A percentile compares a stretch with the other conserved stretches of the same genome.
Conservation (phyloP, 2,113 vertebrate species). For the Mobula birostris region DNA sequence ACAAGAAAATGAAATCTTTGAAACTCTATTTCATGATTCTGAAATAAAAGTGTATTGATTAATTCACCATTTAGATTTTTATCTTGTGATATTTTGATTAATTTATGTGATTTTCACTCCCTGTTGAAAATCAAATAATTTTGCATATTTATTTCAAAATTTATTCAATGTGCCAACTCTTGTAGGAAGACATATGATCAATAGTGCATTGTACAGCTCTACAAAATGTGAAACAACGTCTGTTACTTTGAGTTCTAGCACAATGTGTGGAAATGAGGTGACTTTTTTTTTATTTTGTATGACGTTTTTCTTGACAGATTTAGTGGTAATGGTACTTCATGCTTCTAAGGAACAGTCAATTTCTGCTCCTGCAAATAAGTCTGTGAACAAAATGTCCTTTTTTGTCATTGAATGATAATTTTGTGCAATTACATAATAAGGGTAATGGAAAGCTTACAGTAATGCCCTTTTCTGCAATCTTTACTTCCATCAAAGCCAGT, state of each 20-base stretch:
- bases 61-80: neutral
- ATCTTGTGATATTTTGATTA: neutral
- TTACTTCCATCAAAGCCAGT: neutral
- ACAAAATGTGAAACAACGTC: neutral
- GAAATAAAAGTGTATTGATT: neutral
- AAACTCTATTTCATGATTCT: neutral
- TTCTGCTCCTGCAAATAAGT: neutral
- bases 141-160: neutral
- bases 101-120: neutral
- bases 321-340: neutral
- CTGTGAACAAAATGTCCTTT: neutral
- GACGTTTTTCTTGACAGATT: neutral
- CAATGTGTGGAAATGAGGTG: neutral
- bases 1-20: neutral
- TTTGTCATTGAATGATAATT: neutral
- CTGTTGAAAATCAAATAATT: slow-evolving; percentile 9
- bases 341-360: neutral
- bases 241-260: neutral
- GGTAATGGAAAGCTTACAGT: neutral
- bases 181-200: neutral
- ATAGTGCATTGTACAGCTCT: neutral
- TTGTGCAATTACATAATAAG: neutral
- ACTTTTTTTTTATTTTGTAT: neutral
- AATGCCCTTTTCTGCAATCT: too few relatives aligned
- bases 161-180: slow-evolving; percentile 11